Conservation (phyloP, 2,888 invertebrate genomes). For the Metallyticus violacea region DNA sequence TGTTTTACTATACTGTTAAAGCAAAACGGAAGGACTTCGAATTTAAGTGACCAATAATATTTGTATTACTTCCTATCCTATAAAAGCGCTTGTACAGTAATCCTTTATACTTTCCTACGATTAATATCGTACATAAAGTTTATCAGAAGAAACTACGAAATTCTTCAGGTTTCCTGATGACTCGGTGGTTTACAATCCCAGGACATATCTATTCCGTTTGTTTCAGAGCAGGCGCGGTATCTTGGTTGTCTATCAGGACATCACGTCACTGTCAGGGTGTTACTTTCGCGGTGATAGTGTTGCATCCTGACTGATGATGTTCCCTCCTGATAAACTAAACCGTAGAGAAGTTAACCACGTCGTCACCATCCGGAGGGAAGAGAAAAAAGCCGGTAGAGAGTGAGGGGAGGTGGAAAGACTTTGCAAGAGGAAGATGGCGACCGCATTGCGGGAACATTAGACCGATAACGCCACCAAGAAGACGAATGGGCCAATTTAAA, state of each 20-base stretch:
- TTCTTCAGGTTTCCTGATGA: neutral
- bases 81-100: too few species aligned
- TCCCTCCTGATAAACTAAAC: conserved; percentile 20
- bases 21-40: too few species aligned
- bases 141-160: too few species aligned
- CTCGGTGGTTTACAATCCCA: neutral
- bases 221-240: too few species aligned
- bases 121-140: too few species aligned
- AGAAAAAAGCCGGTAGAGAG: neutral
- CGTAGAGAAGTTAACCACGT: conserved; percentile 1
- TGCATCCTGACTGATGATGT: conserved; percentile 24
- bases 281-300: neutral
- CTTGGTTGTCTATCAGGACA: neutral
- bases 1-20: too few species aligned
- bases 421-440: conserved; percentile 20
- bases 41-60: too few species aligned
- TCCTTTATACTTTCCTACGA: too few species aligned
- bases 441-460: conserved; percentile 30
- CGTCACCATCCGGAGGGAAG: neutral
- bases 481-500: conserved; percentile 29
- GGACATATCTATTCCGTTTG: too few species aligned
- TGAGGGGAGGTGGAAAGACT: neutral
- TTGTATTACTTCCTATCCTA: too few species aligned
- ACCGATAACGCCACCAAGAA: conserved; percentile 19
- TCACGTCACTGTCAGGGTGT: neutral